Percentiles rank a stretch among this genome's conserved stretches.
These are phyloP conservation scores for Strigamia crassipes DNA, from an alignment of 2,888 invertebrate genomes.

Conservation along the genomic window DNA sequence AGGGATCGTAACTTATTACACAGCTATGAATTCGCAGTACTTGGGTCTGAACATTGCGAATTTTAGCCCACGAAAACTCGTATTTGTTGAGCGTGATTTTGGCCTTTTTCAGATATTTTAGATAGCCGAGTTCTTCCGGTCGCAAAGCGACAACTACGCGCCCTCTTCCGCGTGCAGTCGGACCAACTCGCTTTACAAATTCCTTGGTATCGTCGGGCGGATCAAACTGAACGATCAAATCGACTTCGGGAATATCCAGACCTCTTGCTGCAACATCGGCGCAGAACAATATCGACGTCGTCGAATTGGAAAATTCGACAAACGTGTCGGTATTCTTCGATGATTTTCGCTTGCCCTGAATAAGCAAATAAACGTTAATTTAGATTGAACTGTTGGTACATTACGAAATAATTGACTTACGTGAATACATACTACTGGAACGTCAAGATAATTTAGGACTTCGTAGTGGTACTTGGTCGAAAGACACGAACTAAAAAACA, in stretches of 20 bases:
- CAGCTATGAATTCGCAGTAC: constrained; percentile 60
- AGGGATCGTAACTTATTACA: no score
- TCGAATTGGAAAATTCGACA: constrained; percentile 81
- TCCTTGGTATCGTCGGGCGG: constrained; percentile 99
- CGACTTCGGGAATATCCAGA: constrained; percentile 94
- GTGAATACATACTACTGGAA: constrained; percentile 94
- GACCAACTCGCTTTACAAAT: constrained; percentile 97
- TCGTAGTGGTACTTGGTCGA: constrained; percentile 96
- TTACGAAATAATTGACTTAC: constrained; percentile 65
- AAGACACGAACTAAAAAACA: constrained; percentile 97
- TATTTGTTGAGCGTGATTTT: constrained; percentile 95
- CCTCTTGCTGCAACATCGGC: constrained; percentile 98
- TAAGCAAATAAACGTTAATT: no score
- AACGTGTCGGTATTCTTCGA: constrained; percentile 92
- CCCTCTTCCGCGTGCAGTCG: constrained; percentile 92
- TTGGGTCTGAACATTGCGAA: constrained; percentile 94
- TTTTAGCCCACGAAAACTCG: constrained; percentile 96
- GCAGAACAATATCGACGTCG: constrained; percentile 91
- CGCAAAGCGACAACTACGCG: constrained; percentile 89
- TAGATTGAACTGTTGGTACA: no score
- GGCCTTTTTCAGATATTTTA: constrained; percentile 89
- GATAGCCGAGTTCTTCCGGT: constrained; percentile 94
- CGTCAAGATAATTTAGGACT: constrained; percentile 93
- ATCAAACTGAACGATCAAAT: constrained; percentile 99
- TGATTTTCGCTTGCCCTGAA: constrained; percentile 97